Evolutionary conservation across 92 coral and sea anemone genomes (phyloP), one percentile per base, ranked within the genome.

Genomic region (Paragorgia papillata): DNA sequence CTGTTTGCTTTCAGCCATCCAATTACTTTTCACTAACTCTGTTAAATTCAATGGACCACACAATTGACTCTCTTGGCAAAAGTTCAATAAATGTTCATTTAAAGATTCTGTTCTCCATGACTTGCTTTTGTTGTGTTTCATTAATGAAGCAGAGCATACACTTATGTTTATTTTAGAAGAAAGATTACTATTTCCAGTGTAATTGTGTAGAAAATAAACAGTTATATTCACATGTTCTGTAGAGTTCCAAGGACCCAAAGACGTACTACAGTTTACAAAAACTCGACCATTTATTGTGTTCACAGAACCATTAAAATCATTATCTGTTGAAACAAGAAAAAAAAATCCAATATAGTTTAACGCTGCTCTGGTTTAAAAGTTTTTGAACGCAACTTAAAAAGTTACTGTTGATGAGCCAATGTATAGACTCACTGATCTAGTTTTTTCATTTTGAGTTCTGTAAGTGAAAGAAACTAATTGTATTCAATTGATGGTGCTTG

Each of bases 201-300:
- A 50, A 50, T 27, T 50, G 26, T 25, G 30, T 31, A 50, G 32
- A 69, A 69, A 69, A 51, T 69, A 69, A 3, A 69, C 76, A 21
- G 61, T 69, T 22, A 55, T 49, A 50, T 69, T 69, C 14, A 30
- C 44, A 29, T 37, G 19, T 6, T 44, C 21, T 17, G 61, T 14
- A 26, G 76, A 49, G 7, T 22, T 28, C 28, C 30, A 22, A 22
- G 28, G 30, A 3, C 33, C 62, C 14, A n/a, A n/a, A n/a, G 7
- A 1, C 2, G 39, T 33, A 9, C 22, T 51, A 61, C 76, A 69
- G 62, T 51, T 24, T 26, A 69, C 46, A 51, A 41, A 51, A 19
- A 69, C 44, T 28, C 32, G 56, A 1, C 76, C 76, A 51, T 69
- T 69, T 29, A 49, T 31, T 1, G 62, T 50, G 6, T 12, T 69